Evolutionary conservation across 2,888 invertebrate genomes (phyloP).

Genomic region (Biston stratarius): DNA sequence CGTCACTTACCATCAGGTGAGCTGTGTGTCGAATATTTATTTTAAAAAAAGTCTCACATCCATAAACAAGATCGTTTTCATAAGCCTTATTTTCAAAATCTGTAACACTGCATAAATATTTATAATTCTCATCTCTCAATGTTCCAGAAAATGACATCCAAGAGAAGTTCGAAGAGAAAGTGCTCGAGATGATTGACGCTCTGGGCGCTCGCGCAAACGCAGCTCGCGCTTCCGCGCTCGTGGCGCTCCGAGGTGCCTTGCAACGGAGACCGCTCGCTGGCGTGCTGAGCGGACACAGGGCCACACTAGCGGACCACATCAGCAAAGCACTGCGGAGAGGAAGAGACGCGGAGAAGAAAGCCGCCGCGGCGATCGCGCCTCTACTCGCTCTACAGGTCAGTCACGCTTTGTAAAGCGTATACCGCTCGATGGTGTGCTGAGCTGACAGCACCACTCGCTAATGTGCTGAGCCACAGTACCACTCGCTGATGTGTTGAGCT

Average conservation of each 20-base stretch:
- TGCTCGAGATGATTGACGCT: constrained; percentile 94
- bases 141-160: constrained; percentile 82
- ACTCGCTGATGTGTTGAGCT: too few relatives aligned
- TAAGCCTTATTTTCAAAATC: too few relatives aligned
- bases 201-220: constrained; percentile 95
- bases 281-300: constrained; percentile 91
- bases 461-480: too few relatives aligned
- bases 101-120: background rate
- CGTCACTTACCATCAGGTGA: too few relatives aligned
- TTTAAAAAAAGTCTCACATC: too few relatives aligned
- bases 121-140: background rate
- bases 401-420: background rate
- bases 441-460: too few relatives aligned
- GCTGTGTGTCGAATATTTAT: too few relatives aligned
- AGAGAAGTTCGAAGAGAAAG: constrained; percentile 93
- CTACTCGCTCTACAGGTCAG: constrained; percentile 93
- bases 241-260: constrained; percentile 90
- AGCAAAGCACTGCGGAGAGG: constrained; percentile 94
- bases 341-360: constrained; percentile 92
- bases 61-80: too few relatives aligned
- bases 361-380: constrained; percentile 93
- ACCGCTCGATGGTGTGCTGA: too few relatives aligned
- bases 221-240: constrained; percentile 91
- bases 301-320: constrained; percentile 93
- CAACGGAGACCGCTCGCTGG: constrained; percentile 92